A percentile compares a stretch with the other conserved stretches of the same genome.
These are phyloP conservation scores for Amitus sp. DNA, from an alignment of 2,888 invertebrate genomes.

Conservation along the genomic window DNA sequence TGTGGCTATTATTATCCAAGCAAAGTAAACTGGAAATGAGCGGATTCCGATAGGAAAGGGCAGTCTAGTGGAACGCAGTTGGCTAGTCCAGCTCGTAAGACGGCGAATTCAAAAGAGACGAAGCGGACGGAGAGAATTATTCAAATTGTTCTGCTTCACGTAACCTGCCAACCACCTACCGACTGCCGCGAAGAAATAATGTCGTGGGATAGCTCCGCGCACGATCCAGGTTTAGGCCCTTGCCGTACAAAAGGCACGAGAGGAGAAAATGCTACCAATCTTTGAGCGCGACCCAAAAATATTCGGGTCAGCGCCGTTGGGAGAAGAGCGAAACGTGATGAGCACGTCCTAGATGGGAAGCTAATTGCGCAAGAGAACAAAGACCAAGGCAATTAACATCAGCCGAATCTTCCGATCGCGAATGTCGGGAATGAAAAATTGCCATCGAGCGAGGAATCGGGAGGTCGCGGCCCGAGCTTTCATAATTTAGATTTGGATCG, in stretches of 20 bases:
- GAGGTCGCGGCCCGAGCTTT: no score
- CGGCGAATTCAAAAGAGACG: slow-evolving; percentile 33
- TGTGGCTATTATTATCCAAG: slow-evolving; percentile 2
- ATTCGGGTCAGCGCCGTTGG: slow-evolving; percentile 37
- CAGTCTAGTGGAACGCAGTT: slow-evolving; percentile 34
- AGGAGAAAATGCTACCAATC: slow-evolving; percentile 39
- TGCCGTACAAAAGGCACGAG: slow-evolving; percentile 1
- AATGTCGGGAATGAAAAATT: no score
- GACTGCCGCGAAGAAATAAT: slow-evolving; percentile 35
- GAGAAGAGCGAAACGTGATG: slow-evolving; percentile 16
- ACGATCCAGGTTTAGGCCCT: slow-evolving; percentile 39
- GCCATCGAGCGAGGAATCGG: no score
- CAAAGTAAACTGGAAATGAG: slow-evolving; percentile 18
- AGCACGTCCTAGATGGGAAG: slow-evolving; percentile 9
- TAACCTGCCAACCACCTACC: slow-evolving; percentile 36
- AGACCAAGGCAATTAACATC: slow-evolving; percentile 2
- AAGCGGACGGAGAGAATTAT: slow-evolving; percentile 28
- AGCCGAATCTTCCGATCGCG: not conserved
- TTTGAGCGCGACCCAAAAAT: slow-evolving; percentile 25
- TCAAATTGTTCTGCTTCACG: slow-evolving; percentile 39
- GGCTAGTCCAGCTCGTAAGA: slow-evolving; percentile 33
- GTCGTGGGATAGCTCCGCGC: slow-evolving; percentile 37
- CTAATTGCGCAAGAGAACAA: slow-evolving; percentile 6
- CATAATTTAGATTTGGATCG: no score
- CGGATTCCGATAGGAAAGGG: slow-evolving; percentile 25